These are phyloP conservation scores for Cacoxenus indagator DNA, from an alignment of 2,888 invertebrate species.

Conservation along the genomic window DNA sequence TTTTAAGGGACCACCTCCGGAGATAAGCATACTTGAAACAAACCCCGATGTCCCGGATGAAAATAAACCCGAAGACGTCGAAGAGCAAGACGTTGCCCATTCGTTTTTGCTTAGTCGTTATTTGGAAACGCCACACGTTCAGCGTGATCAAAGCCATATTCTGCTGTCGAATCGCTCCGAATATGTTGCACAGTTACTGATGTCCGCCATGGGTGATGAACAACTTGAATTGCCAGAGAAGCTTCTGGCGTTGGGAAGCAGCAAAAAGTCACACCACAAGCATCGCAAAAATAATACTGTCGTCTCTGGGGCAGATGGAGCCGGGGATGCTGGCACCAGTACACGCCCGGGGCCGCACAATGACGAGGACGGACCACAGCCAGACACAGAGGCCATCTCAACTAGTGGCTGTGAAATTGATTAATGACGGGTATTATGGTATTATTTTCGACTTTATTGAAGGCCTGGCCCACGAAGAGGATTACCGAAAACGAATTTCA, in stretches of 20 bases:
- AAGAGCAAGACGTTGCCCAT: too few relatives aligned
- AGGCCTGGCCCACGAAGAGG: background rate
- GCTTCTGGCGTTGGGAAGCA: background rate
- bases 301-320: background rate
- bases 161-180: conserved; percentile 47
- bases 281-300: background rate
- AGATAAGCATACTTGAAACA: too few relatives aligned
- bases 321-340: background rate
- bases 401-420: background rate
- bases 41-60: too few relatives aligned
- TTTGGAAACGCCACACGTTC: background rate
- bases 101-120: background rate
- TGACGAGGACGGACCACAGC: too few relatives aligned
- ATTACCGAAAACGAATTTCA: too few relatives aligned
- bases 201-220: conserved; percentile 47
- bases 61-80: too few relatives aligned
- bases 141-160: conserved; percentile 24
- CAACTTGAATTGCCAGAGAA: conserved; percentile 27
- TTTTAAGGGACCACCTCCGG: too few relatives aligned
- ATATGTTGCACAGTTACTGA: conserved; percentile 47
- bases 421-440: background rate
- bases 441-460: too few relatives aligned
- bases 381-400: too few relatives aligned
- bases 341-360: background rate
- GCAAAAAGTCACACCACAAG: background rate